These are phyloP conservation scores for Eupeodes latifasciatus DNA, from an alignment of 2,888 invertebrate species.

Conservation along the genomic window DNA sequence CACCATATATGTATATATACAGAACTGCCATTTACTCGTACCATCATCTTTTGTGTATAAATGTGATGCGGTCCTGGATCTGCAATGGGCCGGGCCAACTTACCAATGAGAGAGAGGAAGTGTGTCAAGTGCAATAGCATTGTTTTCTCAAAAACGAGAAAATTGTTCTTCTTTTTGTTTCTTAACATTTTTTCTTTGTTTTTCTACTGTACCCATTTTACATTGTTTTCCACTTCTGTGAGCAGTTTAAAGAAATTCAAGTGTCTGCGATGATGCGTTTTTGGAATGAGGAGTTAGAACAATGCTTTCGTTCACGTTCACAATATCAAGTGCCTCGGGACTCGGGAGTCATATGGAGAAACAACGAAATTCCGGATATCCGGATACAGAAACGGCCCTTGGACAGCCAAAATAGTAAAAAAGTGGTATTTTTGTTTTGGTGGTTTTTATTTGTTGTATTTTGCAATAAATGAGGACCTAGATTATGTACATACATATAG, in stretches of 20 bases:
- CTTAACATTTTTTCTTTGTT: slow-evolving; percentile 34
- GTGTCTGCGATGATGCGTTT: slow-evolving; percentile 32
- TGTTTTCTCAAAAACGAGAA: slow-evolving; percentile 55
- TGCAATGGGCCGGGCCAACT: slow-evolving; percentile 45
- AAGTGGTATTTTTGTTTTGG: slow-evolving; percentile 17
- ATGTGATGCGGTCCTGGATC: slow-evolving; percentile 35
- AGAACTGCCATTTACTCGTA: slow-evolving; percentile 10
- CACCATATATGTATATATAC: neutral
- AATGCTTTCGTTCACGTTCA: slow-evolving; percentile 34
- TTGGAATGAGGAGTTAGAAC: slow-evolving; percentile 49
- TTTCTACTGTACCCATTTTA: slow-evolving; percentile 5
- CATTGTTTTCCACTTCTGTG: slow-evolving; percentile 16
- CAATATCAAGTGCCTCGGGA: slow-evolving; percentile 17
- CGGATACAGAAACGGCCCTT: slow-evolving; percentile 67
- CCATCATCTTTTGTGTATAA: slow-evolving; percentile 33
- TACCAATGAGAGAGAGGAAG: slow-evolving; percentile 71
- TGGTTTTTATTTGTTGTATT: neutral
- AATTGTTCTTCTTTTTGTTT: slow-evolving; percentile 53
- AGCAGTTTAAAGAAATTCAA: slow-evolving; percentile 65
- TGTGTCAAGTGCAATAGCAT: slow-evolving; percentile 72
- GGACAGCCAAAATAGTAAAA: slow-evolving; percentile 25
- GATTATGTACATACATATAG: neutral
- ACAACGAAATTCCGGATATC: slow-evolving; percentile 74
- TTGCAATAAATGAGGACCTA: neutral
- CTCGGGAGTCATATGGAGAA: slow-evolving; percentile 63